Evolutionary conservation across 1,140 invertebrate species (phyloP).

Genomic region (Eupeodes corollae): DNA sequence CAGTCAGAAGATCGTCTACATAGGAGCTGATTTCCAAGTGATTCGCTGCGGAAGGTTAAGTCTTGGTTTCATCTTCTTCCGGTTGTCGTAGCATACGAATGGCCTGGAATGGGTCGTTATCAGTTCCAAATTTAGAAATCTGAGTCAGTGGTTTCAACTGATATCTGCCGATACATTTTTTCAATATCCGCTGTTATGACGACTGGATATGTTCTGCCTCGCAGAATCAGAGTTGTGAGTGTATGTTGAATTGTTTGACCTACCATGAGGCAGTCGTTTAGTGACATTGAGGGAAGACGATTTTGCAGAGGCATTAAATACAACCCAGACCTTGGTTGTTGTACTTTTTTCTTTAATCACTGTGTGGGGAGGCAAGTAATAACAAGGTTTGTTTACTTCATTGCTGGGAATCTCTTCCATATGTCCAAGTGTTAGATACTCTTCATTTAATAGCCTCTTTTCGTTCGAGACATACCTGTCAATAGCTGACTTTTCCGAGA

Average conservation of each 20-base stretch:
- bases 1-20: constrained; percentile 33
- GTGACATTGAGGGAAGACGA: constrained; percentile 6
- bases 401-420: too few species aligned
- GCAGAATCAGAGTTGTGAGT: constrained; percentile 26
- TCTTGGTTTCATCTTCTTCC: too few species aligned
- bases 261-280: constrained; percentile 24
- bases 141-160: constrained; percentile 9
- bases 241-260: constrained; percentile 29
- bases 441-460: too few species aligned
- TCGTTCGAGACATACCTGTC: too few species aligned
- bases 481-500: too few species aligned
- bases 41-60: constrained; percentile 12
- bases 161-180: constrained; percentile 29
- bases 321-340: constrained; percentile 18
- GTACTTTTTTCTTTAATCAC: constrained; percentile 17
- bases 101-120: constrained; percentile 19
- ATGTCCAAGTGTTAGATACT: too few species aligned
- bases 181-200: constrained; percentile 22
- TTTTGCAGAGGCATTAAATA: constrained; percentile 18
- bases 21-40: constrained; percentile 29
- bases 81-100: constrained; percentile 14
- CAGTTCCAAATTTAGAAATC: constrained; percentile 27
- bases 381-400: too few species aligned
- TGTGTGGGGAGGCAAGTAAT: constrained; percentile 22
- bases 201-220: constrained; percentile 20